phyloP scores from a whole-genome alignment of 2,888 invertebrate species.

The Lepidocyrtoides sp. region DNA sequence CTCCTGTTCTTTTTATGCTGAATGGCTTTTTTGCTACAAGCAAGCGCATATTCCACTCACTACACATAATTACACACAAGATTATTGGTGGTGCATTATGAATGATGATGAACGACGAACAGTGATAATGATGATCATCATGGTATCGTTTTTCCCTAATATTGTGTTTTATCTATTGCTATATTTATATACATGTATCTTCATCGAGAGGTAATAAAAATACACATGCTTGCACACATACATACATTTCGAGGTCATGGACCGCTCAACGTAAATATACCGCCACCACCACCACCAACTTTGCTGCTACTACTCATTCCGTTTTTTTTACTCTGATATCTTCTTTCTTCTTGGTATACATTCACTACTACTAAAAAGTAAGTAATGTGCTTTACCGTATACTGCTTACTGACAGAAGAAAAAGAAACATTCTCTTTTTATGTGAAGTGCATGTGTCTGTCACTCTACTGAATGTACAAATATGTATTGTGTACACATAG shows the following conservation, averaged over 20 bases:
- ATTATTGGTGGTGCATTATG: conserved; percentile 20
- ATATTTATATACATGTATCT: neutral
- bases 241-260: conserved; percentile 78
- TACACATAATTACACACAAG: neutral
- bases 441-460: neutral
- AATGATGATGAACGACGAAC: conserved; percentile 9
- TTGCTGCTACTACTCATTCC: conserved; percentile 37
- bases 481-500: no score
- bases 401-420: conserved; percentile 2
- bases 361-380: no score
- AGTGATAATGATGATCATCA: conserved; percentile 7
- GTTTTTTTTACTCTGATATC: conserved; percentile 31
- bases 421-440: neutral
- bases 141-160: neutral
- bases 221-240: conserved; percentile 66
- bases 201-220: conserved; percentile 22
- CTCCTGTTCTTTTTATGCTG: neutral
- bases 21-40: neutral
- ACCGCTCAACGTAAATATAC: conserved; percentile 75
- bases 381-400: conserved; percentile 50
- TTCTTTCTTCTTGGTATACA: conserved; percentile 3
- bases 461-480: neutral
- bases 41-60: neutral
- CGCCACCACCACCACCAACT: conserved; percentile 32
- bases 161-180: neutral